phyloP scores from a whole-genome alignment of 2,113 vertebrate genomes.

The Oxygymnocypris stewartii region DNA sequence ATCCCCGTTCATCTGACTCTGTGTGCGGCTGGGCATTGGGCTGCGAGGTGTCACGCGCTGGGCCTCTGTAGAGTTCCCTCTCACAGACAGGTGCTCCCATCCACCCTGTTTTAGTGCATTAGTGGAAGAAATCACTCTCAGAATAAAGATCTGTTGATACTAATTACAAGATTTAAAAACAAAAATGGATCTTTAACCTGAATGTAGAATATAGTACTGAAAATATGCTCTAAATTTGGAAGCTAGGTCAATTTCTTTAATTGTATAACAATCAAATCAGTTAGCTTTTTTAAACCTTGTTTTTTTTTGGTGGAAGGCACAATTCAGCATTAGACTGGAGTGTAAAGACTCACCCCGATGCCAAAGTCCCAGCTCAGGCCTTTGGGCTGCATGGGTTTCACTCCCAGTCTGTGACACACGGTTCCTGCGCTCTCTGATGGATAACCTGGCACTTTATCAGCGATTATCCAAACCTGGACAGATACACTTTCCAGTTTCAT shows the following conservation, averaged over 20 bases:
- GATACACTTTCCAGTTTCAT: neutral
- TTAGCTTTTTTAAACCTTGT: neutral
- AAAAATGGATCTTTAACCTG: neutral
- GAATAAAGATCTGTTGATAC: neutral
- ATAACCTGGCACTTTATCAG: constrained; percentile 87
- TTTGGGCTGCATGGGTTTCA: constrained; percentile 87
- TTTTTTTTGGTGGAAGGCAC: neutral
- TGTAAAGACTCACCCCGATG: constrained; percentile 83
- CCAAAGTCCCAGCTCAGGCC: constrained; percentile 94
- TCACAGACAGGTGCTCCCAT: constrained; percentile 89
- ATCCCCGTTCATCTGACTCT: constrained; percentile 67
- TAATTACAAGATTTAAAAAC: too few relatives aligned
- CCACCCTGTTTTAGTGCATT: constrained; percentile 80
- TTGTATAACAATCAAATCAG: neutral
- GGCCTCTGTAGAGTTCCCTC: constrained; percentile 82
- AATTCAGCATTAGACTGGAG: neutral
- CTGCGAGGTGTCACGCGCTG: constrained; percentile 49
- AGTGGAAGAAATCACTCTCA: neutral
- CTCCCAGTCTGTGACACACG: constrained; percentile 83
- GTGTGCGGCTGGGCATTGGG: constrained; percentile 50
- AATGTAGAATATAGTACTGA: neutral
- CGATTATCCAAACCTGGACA: constrained; percentile 92
- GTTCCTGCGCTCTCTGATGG: constrained; percentile 84
- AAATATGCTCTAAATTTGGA: neutral
- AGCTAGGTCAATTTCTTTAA: neutral